Conservation (phyloP, 2,797 vertebrate species). For the Crax fasciolata region DNA sequence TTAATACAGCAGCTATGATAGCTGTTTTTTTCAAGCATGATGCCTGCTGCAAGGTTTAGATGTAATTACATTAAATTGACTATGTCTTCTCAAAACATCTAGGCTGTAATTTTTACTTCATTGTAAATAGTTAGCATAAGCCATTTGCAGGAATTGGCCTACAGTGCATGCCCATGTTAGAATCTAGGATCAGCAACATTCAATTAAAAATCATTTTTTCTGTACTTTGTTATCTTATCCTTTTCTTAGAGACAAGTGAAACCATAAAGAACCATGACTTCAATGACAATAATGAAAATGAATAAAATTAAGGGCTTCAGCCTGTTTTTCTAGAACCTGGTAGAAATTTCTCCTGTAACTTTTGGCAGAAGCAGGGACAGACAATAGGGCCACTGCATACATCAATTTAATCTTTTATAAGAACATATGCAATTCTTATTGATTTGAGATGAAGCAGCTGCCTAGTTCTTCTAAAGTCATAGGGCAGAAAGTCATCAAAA, state of each 20-base stretch:
- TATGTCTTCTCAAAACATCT: background rate
- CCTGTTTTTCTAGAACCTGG: background rate
- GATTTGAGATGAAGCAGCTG: background rate
- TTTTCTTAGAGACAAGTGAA: background rate
- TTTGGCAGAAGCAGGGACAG: background rate
- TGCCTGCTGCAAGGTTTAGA: background rate
- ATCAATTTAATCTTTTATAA: conserved; percentile 10
- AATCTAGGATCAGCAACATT: background rate
- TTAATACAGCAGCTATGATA: background rate
- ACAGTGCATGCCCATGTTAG: background rate
- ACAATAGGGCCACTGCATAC: background rate
- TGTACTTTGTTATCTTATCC: background rate
- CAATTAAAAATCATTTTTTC: background rate
- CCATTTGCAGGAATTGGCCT: background rate
- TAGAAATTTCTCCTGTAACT: background rate
- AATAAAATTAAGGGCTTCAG: background rate
- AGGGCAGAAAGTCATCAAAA: background rate
- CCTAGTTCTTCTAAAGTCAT: background rate
- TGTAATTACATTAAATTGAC: background rate
- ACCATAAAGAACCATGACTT: background rate
- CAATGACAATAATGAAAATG: background rate
- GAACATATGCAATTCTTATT: background rate
- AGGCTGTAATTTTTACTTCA: background rate
- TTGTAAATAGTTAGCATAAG: background rate
- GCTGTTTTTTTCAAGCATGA: background rate